Evolutionary conservation across 2,888 invertebrate genomes (phyloP), one percentile per base, ranked within the genome.

Genomic region (Euproctis similis): DNA sequence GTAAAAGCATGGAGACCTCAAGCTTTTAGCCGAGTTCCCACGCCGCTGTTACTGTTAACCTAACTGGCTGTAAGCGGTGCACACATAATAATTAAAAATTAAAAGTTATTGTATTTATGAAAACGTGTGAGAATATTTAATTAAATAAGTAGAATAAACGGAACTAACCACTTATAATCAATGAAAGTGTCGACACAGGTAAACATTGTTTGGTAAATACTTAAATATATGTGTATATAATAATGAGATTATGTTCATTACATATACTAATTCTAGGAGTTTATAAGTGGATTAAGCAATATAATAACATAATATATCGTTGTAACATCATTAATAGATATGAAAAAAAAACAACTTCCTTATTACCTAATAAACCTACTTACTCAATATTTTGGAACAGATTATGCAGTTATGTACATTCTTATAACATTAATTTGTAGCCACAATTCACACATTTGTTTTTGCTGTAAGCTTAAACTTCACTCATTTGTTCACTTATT

Each of bases 91-190:
- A 68, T 74, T 75, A 68, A 81, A 77, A 82, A 74, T 76, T 78
- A 75, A 81, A 75, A 80, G 71, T 82, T 76, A 81, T 77, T 80
- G 76, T 82, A 41, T 73, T 64, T 61, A 69, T 62, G 70, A 68
- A n/a, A 77, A 72, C 64, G 73, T 77, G 81, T 82, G 84, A 73
- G 80, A 80, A 77, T 81, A 73, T 80, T 75, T 81, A 82, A 78
- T 78, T 81, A 78, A 74, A 75, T 81, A 81, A 78, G 53, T 73
- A 68, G 69, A 61, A 65, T 73, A 71, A 74, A 72, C 70, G 70
- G 70, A 72, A 67, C 68, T 63, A 55, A 62, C 54, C 53, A 52
- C 53, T 57, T 51, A 53, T 56, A 39, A 48, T 54, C 46, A 65
- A 70, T 56, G 72, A 78, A 75, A 75, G 74, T 73, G 67, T 67